phyloP scores from a whole-genome alignment of 30 jellyfish, hydroid and myxozoan genomes.

The Hydractinia symbiolongicarpus region DNA sequence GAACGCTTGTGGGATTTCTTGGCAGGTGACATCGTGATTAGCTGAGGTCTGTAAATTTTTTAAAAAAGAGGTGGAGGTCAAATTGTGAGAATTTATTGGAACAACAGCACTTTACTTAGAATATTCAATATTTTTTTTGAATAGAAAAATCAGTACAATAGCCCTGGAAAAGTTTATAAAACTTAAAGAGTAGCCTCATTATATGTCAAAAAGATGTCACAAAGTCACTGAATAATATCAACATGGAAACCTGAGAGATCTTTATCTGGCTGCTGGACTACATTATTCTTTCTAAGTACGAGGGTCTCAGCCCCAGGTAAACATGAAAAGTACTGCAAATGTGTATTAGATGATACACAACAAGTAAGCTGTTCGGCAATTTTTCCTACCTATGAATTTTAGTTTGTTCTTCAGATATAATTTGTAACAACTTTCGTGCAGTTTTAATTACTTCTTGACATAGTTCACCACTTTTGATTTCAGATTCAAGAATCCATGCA shows the following conservation, averaged over 20 bases:
- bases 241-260: too few species aligned
- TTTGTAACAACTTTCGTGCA: conserved; percentile 64
- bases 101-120: neutral
- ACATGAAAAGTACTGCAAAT: neutral
- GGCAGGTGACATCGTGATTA: conserved; percentile 46
- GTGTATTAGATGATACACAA: too few species aligned
- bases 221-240: too few species aligned
- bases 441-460: conserved; percentile 51
- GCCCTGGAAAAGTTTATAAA: neutral
- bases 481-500: conserved; percentile 90
- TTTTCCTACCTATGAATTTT: conserved; percentile 37
- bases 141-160: neutral
- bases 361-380: too few species aligned
- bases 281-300: neutral
- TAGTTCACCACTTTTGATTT: conserved; percentile 77
- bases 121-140: neutral
- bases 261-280: neutral
- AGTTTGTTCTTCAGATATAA: conserved; percentile 75
- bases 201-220: too few species aligned
- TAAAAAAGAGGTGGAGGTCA: neutral
- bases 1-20: conserved; percentile 94
- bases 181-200: too few species aligned
- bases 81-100: neutral
- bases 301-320: too few species aligned
- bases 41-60: conserved; percentile 16